A percentile compares a stretch with the other conserved stretches of the same genome.
Evolutionary conservation across 2,113 vertebrate species (phyloP).

Genomic region (Clarias macrocephalus): DNA sequence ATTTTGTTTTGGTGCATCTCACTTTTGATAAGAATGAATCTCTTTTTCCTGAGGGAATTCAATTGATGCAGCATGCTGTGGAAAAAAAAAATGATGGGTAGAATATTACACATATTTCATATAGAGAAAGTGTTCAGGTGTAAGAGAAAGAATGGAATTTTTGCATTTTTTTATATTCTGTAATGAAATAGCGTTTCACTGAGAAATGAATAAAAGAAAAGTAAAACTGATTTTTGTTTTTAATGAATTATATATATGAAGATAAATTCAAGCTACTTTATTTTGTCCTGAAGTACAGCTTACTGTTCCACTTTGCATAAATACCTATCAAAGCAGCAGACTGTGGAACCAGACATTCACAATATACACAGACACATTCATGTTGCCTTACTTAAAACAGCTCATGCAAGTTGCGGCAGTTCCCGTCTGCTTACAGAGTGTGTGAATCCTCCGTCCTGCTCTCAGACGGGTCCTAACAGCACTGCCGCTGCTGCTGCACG

Average conservation of each 20-base stretch:
- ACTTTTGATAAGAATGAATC: not conserved
- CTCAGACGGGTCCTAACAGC: slow-evolving; percentile 41
- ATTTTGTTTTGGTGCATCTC: not conserved
- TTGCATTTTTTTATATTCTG: not conserved
- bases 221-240: too few species aligned
- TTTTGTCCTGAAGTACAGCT: too few species aligned
- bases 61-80: not conserved
- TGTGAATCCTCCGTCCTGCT: slow-evolving; percentile 19
- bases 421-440: slow-evolving; percentile 5
- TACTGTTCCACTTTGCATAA: not conserved
- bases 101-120: not conserved
- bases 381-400: not conserved
- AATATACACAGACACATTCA: not conserved
- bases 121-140: not conserved
- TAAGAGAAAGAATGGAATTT: not conserved
- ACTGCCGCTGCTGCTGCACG: slow-evolving; percentile 16
- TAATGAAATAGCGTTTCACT: too few species aligned
- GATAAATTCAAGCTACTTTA: not conserved
- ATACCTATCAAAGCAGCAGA: not conserved
- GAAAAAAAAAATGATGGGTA: not conserved
- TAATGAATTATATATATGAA: not conserved
- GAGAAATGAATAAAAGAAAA: too few species aligned
- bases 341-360: not conserved
- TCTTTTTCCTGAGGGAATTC: not conserved
- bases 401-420: not conserved